Base-by-base conservation (phyloP, 2,113 vertebrate species). In the Nymphicus hollandicus region DNA sequence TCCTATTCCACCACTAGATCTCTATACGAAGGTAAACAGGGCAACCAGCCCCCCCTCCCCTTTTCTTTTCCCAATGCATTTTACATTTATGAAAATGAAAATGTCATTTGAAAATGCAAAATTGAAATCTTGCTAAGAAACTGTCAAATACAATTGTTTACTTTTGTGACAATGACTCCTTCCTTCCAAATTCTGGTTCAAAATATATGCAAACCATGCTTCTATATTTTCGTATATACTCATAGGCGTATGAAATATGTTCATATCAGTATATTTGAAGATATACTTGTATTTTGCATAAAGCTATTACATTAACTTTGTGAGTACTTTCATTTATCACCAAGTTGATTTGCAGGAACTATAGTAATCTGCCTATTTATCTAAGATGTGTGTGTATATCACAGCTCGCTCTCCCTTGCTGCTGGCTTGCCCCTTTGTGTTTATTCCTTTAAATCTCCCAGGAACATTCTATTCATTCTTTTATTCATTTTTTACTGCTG, bases 21-120 rank as follows among this genome's bases (percentile, higher is more conserved):
- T 77, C 78, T 82, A 69, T 50, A 83, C 49, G 89, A 91, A 93
- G 71, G 79, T 88, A 95, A 91, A 96, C 22, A 93, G 46, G 58
- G 74, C n/a, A 96, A 66, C 44, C 15, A 31, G 18, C 3, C 11
- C 20, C 10, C 12, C 11, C 31, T 27, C 55, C 29, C 27, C 16
- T 64, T 8, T 50, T 73, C 64, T 76, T 29, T 71, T 6, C 3
- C 3, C 56, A 91, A 81, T 55, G 16, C 2, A 37, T 82, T 95
- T 94, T 95, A 41, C 70, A 31, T 91, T 96, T 92, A 50, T 81
- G 68, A 77, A 91, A 79, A 87, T 31, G 7, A 69, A 69, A 81
- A 44, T 37, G 23, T 44, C 13, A 56, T 88, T 88, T 88, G 39
- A 91, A 91, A 94, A 76, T 49, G 31, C 20, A 82, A 73, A 93